Percentiles rank a stretch among this genome's conserved stretches.
Evolutionary conservation across 2,888 invertebrate genomes (phyloP).

Genomic region (Cetonia aurata): DNA sequence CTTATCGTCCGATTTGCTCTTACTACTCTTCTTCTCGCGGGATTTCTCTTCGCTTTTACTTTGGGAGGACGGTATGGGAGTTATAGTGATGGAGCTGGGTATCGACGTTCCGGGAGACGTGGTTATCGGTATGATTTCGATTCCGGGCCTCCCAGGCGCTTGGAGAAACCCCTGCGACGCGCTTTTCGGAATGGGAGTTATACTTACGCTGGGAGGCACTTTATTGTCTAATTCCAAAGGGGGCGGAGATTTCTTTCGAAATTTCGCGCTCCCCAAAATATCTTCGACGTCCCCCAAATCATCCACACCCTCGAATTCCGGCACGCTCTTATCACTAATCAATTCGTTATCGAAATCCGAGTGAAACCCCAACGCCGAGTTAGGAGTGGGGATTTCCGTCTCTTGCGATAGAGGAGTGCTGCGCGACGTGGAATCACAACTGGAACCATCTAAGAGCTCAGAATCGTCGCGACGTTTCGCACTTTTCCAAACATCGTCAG

Average conservation of each 20-base stretch:
- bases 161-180: conserved; percentile 47
- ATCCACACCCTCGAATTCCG: conserved; percentile 75
- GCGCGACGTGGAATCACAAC: conserved; percentile 73
- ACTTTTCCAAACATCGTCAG: conserved; percentile 71
- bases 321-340: conserved; percentile 65
- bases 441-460: conserved; percentile 74
- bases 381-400: conserved; percentile 68
- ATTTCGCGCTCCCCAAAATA: conserved; percentile 68
- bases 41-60: conserved; percentile 61
- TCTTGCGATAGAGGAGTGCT: conserved; percentile 70
- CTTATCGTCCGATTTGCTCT: conserved; percentile 65
- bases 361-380: conserved; percentile 71
- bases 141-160: conserved; percentile 76
- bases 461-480: conserved; percentile 73
- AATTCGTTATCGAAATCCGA: conserved; percentile 75
- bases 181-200: conserved; percentile 70
- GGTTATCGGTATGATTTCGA: conserved; percentile 87
- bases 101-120: conserved; percentile 72
- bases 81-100: conserved; percentile 88
- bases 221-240: conserved; percentile 70
- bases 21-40: conserved; percentile 67
- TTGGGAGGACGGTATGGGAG: conserved; percentile 79
- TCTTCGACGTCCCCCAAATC: conserved; percentile 73
- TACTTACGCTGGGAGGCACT: conserved; percentile 74
- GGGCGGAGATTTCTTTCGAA: conserved; percentile 69